Evolutionary conservation across 1,140 invertebrate genomes (phyloP), one percentile per base, ranked within the genome.

Genomic region (Drosophila varians): DNA sequence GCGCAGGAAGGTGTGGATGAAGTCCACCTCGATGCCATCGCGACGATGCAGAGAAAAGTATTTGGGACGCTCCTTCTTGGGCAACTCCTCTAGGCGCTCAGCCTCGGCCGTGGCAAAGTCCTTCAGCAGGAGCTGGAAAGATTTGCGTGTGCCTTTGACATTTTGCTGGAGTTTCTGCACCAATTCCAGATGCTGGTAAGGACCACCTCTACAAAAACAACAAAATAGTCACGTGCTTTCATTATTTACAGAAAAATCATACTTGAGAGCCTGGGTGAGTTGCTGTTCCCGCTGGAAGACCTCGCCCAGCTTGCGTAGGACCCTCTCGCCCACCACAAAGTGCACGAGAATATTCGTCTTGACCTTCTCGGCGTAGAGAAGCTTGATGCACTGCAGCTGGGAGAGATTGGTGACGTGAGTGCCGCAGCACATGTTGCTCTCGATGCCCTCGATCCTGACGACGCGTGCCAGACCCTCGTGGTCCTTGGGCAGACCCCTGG

Each of bases 361-460:
- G 11, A 93, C 93, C 73, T 96, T 95, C 90, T 96, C 96, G 1
- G 91, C 89, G 46, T 93, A 92, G 1, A 96, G 69, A 16, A 97
- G 78, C 90, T 97, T 97, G 5, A 97, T 93, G 3, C 93, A 93
- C 93, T 97, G 96, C 40, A 97, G 91, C 86, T 97, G 95, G 68
- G 92, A 93, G 26, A 96, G 91, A 91, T 96, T 96, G 2, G 92
- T 93, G 1, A 97, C 95, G 92, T 97, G 96, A 0, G 96, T 97
- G 16, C 96, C 96, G 92, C 96, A 97, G 90, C 96, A 97, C 93
- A 97, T 94, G 79, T 96, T 96, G 28, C 93, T 93, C 69, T 97
- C 96, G 40, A 97, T 89, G 34, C 93, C 93, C 36, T 93, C 92
- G 57, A 96, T 96, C 28, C 92, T 93, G n/a, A 97, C 93, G 4